Conservation (phyloP, 2,797 vertebrate genomes). For the Gobionotothen gibberifrons region DNA sequence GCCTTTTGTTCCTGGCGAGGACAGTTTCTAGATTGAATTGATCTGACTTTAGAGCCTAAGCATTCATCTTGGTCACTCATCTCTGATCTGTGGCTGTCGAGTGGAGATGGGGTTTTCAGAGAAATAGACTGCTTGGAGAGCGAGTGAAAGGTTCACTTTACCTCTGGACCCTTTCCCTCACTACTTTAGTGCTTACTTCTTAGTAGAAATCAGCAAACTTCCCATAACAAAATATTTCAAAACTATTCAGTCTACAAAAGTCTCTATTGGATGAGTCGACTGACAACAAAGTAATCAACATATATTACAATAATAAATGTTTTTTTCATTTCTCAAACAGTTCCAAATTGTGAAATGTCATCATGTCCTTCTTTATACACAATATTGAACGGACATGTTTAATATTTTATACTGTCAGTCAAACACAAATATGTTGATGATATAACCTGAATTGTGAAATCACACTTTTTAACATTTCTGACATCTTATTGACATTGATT, state of each 20-base stretch:
- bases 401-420: neutral
- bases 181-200: neutral
- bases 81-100: constrained; percentile 79
- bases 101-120: constrained; percentile 59
- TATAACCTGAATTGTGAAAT: neutral
- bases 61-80: constrained; percentile 78
- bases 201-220: neutral
- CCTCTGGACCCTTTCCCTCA: constrained; percentile 5
- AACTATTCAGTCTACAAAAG: no score
- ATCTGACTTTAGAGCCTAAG: constrained; percentile 72
- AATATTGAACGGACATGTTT: neutral
- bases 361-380: neutral
- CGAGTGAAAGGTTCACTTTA: constrained; percentile 33
- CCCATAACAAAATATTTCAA: no score
- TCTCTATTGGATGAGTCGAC: neutral
- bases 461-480: neutral
- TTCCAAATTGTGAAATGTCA: neutral
- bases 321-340: neutral
- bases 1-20: constrained; percentile 74
- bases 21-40: constrained; percentile 79
- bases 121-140: constrained; percentile 63
- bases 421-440: neutral
- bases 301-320: neutral
- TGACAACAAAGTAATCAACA: neutral
- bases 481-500: neutral